Base-by-base conservation (phyloP, 2,888 invertebrate genomes). In the Pseudoips prasinana region DNA sequence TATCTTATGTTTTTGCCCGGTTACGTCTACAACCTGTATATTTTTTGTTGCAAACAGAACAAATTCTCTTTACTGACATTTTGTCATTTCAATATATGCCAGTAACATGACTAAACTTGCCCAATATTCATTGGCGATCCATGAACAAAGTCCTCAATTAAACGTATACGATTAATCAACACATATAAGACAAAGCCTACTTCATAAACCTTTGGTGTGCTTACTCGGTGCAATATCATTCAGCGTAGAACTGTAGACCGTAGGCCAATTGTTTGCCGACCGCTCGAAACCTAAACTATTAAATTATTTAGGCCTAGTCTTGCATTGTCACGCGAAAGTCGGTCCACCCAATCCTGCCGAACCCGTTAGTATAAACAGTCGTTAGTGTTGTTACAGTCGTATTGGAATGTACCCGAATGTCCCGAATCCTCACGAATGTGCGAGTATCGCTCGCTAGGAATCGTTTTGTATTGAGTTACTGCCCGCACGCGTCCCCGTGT, bases 321-420 rank as follows among this genome's bases (percentile, higher is more conserved):
- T 72, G 79, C 71, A 83, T 87, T 82, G 86, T 86, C 77, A 79
- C 83, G 84, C 79, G 78, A 73, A 77, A 72, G 72, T 74, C 74
- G 64, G 67, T 39, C 61, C 64, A 60, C 40, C 58, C 46, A 61
- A 64, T 61, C 63, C 50, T 65, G 57, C 57, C 51, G 54, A 50
- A 39, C 59, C 58, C 51, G 58, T 68, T 70, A 77, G 70, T 77
- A 79, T 83, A 81, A 85, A 86, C 83, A 85, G 75, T 73, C 72
- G 79, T 77, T 78, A 78, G 73, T 72, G 76, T 75, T 72, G 74
- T 76, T 74, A 74, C 73, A 72, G 66, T 67, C 68, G 60, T 64
- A 72, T 65, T 57, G 59, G 49, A 40, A 44, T 42, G 52, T 64
- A 65, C 72, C 66, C 65, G 67, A 70, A 64, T 67, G 67, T 72